Conservation (phyloP, 2,797 vertebrate genomes). For the Karalla daura region DNA sequence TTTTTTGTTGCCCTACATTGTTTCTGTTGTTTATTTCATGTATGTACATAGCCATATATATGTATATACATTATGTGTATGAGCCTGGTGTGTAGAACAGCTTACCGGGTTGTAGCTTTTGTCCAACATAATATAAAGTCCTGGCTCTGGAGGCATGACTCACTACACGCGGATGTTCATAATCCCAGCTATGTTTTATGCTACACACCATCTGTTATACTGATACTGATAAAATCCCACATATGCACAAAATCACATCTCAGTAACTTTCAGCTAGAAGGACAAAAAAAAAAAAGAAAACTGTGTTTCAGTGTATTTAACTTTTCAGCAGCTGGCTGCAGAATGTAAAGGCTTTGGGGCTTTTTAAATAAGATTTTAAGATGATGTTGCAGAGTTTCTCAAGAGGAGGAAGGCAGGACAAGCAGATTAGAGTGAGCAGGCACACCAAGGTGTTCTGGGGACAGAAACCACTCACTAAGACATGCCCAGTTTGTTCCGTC, state of each 20-base stretch:
- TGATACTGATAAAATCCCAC: conserved; percentile 2
- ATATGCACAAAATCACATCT: conserved; percentile 9
- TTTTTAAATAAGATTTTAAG: conserved; percentile 12
- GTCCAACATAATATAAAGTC: conserved; percentile 22
- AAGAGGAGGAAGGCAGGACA: conserved; percentile 30
- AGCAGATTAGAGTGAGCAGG: conserved; percentile 37
- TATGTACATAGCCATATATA: too few relatives aligned
- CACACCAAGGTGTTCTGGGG: conserved; percentile 19
- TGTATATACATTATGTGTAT: too few relatives aligned
- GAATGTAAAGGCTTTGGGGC: neutral
- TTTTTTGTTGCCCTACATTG: neutral
- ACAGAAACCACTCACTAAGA: conserved; percentile 27
- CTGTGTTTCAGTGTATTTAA: neutral
- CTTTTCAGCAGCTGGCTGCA: conserved; percentile 19
- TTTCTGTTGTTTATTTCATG: neutral
- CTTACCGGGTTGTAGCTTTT: conserved; percentile 11
- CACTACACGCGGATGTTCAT: conserved; percentile 42
- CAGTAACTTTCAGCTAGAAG: neutral
- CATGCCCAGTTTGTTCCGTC: conserved; percentile 19
- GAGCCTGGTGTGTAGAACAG: neutral
- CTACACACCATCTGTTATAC: conserved; percentile 61
- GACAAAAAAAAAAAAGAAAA: neutral
- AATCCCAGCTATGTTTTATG: conserved; percentile 55
- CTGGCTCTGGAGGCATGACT: conserved; percentile 36
- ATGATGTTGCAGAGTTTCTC: conserved; percentile 26